phyloP scores from a whole-genome alignment of 1,140 invertebrate genomes.

The Colletes latitarsis region DNA sequence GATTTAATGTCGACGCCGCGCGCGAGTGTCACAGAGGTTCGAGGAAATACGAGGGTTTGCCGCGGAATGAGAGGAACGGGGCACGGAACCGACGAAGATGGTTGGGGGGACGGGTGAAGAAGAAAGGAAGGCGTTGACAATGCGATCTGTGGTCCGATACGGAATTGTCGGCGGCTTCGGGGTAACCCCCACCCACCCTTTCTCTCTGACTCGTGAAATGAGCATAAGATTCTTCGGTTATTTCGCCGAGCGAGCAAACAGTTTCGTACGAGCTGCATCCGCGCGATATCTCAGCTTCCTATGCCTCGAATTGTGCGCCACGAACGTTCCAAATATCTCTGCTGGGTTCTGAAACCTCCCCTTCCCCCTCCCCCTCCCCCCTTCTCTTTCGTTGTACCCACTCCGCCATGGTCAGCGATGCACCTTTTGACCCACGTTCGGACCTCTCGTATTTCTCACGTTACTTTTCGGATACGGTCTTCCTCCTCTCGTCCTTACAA shows the following conservation, averaged over 20 bases:
- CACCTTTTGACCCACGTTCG: constrained; percentile 67
- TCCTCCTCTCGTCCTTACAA: constrained; percentile 4
- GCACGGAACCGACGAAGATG: neutral
- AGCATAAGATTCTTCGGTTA: constrained; percentile 71
- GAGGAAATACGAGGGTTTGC: constrained; percentile 60
- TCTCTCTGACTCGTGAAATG: constrained; percentile 68
- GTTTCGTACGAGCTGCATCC: constrained; percentile 17
- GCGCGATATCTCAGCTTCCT: constrained; percentile 67
- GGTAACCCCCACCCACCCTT: constrained; percentile 42
- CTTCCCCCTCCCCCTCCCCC: constrained; percentile 6
- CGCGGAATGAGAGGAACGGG: constrained; percentile 27
- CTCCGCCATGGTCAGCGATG: constrained; percentile 35
- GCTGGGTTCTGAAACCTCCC: constrained; percentile 49
- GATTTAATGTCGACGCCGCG: constrained; percentile 66
- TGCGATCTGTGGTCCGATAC: constrained; percentile 71
- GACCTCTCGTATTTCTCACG: constrained; percentile 72
- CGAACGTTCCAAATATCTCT: constrained; percentile 75
- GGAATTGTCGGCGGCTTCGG: constrained; percentile 68
- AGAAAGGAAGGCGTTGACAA: constrained; percentile 71
- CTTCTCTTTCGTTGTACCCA: neutral
- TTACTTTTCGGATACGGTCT: constrained; percentile 67
- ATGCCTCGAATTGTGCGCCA: constrained; percentile 65
- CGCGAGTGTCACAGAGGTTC: constrained; percentile 63
- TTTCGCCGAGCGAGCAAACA: constrained; percentile 55
- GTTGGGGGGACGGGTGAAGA: constrained; percentile 16